These are phyloP conservation scores for Eueides isabella DNA, from an alignment of 1,140 invertebrate genomes.

Conservation along the genomic window DNA sequence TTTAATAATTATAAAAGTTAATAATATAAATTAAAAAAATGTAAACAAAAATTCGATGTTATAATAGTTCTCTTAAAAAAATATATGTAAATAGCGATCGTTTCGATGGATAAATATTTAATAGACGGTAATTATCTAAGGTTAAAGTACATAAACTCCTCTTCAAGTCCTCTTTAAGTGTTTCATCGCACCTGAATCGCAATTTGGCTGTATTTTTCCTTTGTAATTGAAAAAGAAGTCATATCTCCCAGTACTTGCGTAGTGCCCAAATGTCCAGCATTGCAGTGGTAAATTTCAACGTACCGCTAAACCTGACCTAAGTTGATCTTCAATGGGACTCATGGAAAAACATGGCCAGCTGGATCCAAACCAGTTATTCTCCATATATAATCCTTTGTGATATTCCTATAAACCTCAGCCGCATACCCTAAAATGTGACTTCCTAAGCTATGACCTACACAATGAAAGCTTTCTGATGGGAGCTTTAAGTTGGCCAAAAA, in stretches of 20 bases:
- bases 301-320: constrained; percentile 41
- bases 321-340: constrained; percentile 29
- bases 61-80: no score
- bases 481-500: constrained; percentile 27
- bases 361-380: constrained; percentile 43
- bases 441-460: constrained; percentile 43
- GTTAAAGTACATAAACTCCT: no score
- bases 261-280: constrained; percentile 42
- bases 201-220: constrained; percentile 42
- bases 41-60: no score
- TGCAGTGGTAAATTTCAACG: constrained; percentile 46
- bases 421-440: constrained; percentile 43
- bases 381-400: constrained; percentile 16
- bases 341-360: constrained; percentile 43
- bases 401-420: constrained; percentile 30
- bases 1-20: no score
- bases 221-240: constrained; percentile 43
- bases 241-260: constrained; percentile 29
- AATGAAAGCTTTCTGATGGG: constrained; percentile 37
- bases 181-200: constrained; percentile 41
- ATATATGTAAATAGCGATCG: no score
- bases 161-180: no score
- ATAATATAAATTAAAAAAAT: no score
- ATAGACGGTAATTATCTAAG: no score
- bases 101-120: no score